Conservation (phyloP, 2,888 invertebrate species). For the Oxystoma pomonae region DNA sequence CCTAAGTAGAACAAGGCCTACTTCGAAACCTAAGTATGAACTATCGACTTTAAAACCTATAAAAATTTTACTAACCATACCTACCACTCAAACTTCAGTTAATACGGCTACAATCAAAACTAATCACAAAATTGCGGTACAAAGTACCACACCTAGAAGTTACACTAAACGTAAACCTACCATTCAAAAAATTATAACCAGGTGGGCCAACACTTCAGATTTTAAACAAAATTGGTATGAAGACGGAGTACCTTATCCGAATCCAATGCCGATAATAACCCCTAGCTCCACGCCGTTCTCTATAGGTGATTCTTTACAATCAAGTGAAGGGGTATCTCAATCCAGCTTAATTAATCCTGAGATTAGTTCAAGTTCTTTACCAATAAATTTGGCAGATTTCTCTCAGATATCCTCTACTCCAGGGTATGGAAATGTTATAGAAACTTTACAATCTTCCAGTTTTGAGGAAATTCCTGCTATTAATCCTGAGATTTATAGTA, state of each 20-base stretch:
- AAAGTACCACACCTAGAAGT: slow-evolving; percentile 40
- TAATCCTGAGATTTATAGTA: slow-evolving; percentile 18
- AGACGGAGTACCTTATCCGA: slow-evolving; percentile 38
- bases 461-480: slow-evolving; percentile 2
- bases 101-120: slow-evolving; percentile 4
- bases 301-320: slow-evolving; percentile 23
- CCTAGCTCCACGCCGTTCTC: slow-evolving; percentile 41
- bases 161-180: background rate
- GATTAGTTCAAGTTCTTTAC: slow-evolving; percentile 11
- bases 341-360: slow-evolving; percentile 8
- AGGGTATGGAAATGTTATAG: background rate
- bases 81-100: slow-evolving; percentile 5
- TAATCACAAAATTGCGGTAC: slow-evolving; percentile 36
- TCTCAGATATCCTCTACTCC: slow-evolving; percentile 7
- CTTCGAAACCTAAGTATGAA: background rate
- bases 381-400: slow-evolving; percentile 12
- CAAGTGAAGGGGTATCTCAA: slow-evolving; percentile 9
- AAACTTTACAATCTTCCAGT: background rate
- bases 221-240: slow-evolving; percentile 49
- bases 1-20: background rate
- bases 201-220: slow-evolving; percentile 41
- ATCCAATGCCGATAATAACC: slow-evolving; percentile 39
- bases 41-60: background rate
- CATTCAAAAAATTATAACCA: background rate
- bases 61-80: background rate